These are phyloP conservation scores for Drosophila flavopinicola DNA, from an alignment of 2,888 invertebrate species.

Conservation along the genomic window DNA sequence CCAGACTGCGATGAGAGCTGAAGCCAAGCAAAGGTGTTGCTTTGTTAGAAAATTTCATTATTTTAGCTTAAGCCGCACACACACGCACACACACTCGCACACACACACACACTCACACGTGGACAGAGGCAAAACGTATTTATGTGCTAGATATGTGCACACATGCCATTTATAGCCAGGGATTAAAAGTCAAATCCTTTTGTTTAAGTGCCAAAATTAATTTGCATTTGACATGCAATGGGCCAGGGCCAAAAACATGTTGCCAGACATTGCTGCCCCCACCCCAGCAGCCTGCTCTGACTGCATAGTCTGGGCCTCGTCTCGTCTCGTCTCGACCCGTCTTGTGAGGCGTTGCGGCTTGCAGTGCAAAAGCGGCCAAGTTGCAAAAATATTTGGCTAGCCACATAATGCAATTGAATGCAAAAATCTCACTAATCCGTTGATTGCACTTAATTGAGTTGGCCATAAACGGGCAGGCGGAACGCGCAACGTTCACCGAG, in stretches of 20 bases:
- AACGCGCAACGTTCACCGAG: slow-evolving; percentile 43
- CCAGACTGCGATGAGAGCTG: slow-evolving; percentile 55
- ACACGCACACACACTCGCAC: slow-evolving; percentile 23
- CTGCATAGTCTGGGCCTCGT: slow-evolving; percentile 13
- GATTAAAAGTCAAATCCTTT: slow-evolving; percentile 79
- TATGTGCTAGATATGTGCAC: slow-evolving; percentile 66
- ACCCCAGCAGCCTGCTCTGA: neutral
- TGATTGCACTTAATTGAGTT: slow-evolving; percentile 79
- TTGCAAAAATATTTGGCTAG: slow-evolving; percentile 51
- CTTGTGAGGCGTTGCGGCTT: slow-evolving; percentile 41
- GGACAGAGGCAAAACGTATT: slow-evolving; percentile 33
- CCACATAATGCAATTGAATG: slow-evolving; percentile 68
- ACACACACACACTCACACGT: neutral
- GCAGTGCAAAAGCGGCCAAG: slow-evolving; percentile 27
- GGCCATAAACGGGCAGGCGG: slow-evolving; percentile 75
- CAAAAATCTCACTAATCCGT: slow-evolving; percentile 74
- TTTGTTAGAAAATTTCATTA: slow-evolving; percentile 78
- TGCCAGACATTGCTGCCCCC: slow-evolving; percentile 49
- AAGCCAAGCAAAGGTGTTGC: slow-evolving; percentile 69
- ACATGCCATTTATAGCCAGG: slow-evolving; percentile 80
- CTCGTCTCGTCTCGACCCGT: slow-evolving; percentile 15
- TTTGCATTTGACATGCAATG: slow-evolving; percentile 79
- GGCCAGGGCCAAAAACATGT: slow-evolving; percentile 66
- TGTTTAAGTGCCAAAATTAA: slow-evolving; percentile 79
- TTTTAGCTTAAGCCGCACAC: slow-evolving; percentile 72